A percentile compares a stretch with the other conserved stretches of the same genome.
These are phyloP conservation scores for Poecilia wingei DNA, from an alignment of 2,797 vertebrate genomes.

Conservation along the genomic window DNA sequence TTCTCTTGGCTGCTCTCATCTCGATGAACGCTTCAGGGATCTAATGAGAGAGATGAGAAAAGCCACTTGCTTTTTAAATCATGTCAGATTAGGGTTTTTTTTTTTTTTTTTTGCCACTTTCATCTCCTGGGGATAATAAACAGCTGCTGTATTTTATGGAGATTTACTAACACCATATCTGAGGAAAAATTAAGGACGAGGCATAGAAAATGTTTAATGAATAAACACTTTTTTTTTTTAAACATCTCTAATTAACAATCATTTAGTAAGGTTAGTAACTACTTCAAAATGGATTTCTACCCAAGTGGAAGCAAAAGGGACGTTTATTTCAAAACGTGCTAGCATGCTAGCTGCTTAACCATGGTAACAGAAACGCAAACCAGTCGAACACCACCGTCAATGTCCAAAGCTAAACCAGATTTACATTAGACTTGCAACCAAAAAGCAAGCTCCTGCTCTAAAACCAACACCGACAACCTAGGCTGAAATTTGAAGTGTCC, in stretches of 20 bases:
- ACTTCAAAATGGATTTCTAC: not conserved
- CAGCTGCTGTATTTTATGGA: not conserved
- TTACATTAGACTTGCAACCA: not conserved
- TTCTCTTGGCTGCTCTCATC: conserved; percentile 22
- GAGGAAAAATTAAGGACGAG: not conserved
- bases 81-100: conserved; percentile 1
- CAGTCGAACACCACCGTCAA: not conserved
- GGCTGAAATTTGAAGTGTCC: not conserved
- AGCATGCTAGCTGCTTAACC: not conserved
- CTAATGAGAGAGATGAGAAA: conserved; percentile 8
- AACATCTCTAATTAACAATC: not conserved
- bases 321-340: not conserved
- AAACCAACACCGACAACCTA: not conserved
- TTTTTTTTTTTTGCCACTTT: not conserved
- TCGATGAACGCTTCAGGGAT: conserved; percentile 10
- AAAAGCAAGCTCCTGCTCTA: not conserved
- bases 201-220: not conserved
- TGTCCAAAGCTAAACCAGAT: not conserved
- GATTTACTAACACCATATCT: not conserved
- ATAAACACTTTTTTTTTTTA: not conserved
- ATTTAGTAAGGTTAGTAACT: not conserved
- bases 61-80: conserved; percentile 14
- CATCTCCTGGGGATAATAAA: not conserved
- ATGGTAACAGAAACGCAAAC: not conserved
- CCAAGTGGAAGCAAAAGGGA: not conserved